phyloP scores from a whole-genome alignment of 2,113 vertebrate species.

The Hyperopisus bebe region DNA sequence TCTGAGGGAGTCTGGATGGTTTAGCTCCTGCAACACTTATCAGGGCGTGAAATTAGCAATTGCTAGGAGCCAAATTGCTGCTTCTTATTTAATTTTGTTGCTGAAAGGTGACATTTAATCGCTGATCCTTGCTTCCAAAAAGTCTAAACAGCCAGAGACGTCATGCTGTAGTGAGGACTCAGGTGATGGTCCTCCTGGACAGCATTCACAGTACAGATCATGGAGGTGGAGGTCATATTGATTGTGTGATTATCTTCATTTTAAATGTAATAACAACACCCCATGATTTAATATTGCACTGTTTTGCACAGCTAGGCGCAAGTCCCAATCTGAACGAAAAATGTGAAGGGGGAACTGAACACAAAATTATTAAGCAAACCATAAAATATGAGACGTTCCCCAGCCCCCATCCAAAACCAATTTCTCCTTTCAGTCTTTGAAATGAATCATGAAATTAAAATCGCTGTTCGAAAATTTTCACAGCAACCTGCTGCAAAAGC shows the following conservation, averaged over 20 bases:
- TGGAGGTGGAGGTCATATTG: constrained; percentile 31
- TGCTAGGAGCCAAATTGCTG: constrained; percentile 54
- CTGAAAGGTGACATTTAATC: constrained; percentile 57
- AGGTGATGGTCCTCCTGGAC: constrained; percentile 4
- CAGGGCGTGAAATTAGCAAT: constrained; percentile 58
- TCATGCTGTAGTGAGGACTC: constrained; percentile 20
- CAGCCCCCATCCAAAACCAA: neutral
- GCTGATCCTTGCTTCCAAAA: constrained; percentile 47
- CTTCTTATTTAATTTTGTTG: constrained; percentile 55
- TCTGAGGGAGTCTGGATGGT: constrained; percentile 40
- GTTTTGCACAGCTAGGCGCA: constrained; percentile 31
- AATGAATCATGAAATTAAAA: constrained; percentile 29
- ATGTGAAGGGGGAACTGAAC: neutral
- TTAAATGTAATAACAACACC: constrained; percentile 38
- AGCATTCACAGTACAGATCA: constrained; percentile 3
- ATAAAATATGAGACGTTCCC: constrained; percentile 11
- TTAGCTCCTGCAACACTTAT: constrained; percentile 53
- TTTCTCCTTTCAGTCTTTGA: constrained; percentile 20
- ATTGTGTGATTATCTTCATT: constrained; percentile 40
- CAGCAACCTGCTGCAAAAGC: constrained; percentile 32
- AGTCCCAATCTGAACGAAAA: constrained; percentile 21
- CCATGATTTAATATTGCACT: constrained; percentile 32
- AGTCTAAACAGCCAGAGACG: constrained; percentile 42
- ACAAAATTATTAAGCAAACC: constrained; percentile 17
- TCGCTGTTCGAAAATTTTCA: constrained; percentile 30